Conservation (phyloP, 2,113 vertebrate genomes). For the Psilopsiagon aymara region DNA sequence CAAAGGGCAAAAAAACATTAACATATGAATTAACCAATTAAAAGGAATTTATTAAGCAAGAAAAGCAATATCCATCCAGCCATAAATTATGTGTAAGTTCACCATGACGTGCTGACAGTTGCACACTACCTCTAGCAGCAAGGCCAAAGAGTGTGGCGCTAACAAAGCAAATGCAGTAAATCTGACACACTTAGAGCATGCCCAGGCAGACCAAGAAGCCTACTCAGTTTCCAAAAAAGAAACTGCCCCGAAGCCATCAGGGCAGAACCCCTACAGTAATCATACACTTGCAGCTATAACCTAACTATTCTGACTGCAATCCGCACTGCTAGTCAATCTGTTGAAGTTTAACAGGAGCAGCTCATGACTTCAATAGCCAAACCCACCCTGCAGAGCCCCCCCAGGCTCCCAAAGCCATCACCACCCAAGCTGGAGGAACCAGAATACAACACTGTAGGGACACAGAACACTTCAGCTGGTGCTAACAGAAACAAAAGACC, state of each 20-base stretch:
- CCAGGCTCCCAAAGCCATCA: background rate
- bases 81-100: background rate
- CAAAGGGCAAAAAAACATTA: background rate
- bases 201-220: background rate
- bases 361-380: background rate
- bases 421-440: background rate
- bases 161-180: background rate
- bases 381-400: background rate
- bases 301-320: background rate
- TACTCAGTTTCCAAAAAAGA: background rate
- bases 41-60: background rate
- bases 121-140: background rate
- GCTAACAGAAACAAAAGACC: background rate
- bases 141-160: background rate
- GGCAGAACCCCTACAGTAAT: background rate
- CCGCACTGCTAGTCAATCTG: background rate
- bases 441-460: background rate
- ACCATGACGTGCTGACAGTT: background rate
- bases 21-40: background rate
- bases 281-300: background rate
- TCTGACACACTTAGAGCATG: rapidly evolving
- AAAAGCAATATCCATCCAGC: background rate
- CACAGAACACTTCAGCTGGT: background rate
- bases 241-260: background rate
- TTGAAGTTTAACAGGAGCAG: background rate